Evolutionary conservation across 2,797 vertebrate species (phyloP).

Genomic region (Acanthopagrus latus): DNA sequence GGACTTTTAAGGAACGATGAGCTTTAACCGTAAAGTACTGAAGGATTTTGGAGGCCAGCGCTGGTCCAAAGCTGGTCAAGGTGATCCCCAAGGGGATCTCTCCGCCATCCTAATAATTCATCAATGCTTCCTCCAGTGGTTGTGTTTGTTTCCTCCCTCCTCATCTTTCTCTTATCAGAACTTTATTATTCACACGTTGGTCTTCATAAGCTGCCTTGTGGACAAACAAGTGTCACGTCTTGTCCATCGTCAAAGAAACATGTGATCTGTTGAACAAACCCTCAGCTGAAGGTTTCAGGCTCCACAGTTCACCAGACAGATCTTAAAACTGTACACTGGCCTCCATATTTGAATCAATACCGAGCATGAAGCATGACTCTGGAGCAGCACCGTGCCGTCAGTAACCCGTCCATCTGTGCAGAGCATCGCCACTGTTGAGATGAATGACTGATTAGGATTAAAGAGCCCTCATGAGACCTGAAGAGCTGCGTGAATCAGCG

Average conservation of each 20-base stretch:
- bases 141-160: background rate
- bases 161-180: background rate
- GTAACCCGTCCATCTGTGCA: slow-evolving; percentile 18
- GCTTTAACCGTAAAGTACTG: no score
- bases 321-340: background rate
- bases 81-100: no score
- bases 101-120: background rate
- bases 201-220: no score
- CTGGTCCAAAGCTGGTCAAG: background rate
- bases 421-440: background rate
- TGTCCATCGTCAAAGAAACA: background rate
- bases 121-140: background rate
- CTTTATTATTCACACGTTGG: no score
- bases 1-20: no score
- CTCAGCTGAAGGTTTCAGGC: background rate
- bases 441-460: slow-evolving; percentile 1
- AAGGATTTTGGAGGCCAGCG: background rate
- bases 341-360: background rate
- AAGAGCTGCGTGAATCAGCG: background rate
- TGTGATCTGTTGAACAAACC: background rate
- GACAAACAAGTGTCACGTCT: no score
- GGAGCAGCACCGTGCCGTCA: background rate
- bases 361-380: background rate
- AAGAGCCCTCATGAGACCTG: background rate
- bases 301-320: background rate